Base-by-base conservation (phyloP, 2,797 vertebrate genomes). In the Characodon lateralis region DNA sequence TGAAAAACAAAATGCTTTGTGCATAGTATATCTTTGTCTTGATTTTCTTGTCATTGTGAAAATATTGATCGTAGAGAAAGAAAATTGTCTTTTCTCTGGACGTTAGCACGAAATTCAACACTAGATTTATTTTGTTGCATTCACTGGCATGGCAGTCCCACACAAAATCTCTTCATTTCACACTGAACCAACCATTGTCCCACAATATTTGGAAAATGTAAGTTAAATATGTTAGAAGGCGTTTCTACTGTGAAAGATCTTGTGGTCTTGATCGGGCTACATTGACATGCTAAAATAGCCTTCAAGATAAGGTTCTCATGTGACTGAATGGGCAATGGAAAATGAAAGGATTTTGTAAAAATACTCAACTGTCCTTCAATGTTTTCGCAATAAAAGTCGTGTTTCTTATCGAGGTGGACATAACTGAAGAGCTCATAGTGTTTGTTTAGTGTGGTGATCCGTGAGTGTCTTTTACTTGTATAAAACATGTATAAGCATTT, bases 391-490 rank as follows among this genome's bases (percentile, higher is more conserved):
- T 92, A 90, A 88, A 72, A 78, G 71, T 78, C 74, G 77, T 65
- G 82, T 82, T 81, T 80, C 12, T 78, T 28, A 72, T 80, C 0
- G 50, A 53, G n/a, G 53, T 78, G 0, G 77, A 41, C 58, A 58
- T 24, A 73, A 73, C 43, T 24, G 71, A 82, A 41, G 77, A 68
- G 78, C 80, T 88, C 71, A 35, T 84, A 43, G 76, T 72, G 76
- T 84, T 71, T 50, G 70, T 76, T 89, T 72, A 56, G 66, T 66
- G 76, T 78, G 58, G 83, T 76, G 93, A 89, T 92, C 91, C 87
- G 90, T 92, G 91, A 88, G 93, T 88, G 90, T 94, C 85, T 91
- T 89, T 89, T 85, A 89, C 86, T 31, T 92, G 90, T 94, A 94
- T 6, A 77, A 78, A 68, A 86, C 87, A 90, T 81, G 85, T 84